Conservation (phyloP, 2,797 vertebrate species). For the Ctenopoma kingsleyae region DNA sequence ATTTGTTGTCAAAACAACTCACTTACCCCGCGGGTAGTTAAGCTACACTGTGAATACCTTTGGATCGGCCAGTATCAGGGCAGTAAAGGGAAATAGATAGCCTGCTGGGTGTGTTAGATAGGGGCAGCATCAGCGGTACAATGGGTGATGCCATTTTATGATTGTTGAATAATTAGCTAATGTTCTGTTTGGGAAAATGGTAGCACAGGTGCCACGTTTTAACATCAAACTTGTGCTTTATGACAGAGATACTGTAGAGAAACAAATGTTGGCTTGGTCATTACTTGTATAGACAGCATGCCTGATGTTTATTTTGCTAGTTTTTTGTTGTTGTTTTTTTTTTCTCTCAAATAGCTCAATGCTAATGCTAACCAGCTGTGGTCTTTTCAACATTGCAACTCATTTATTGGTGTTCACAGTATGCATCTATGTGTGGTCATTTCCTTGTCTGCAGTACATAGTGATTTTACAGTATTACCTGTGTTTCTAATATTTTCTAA, state of each 20-base stretch:
- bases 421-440: not conserved
- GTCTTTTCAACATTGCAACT: not conserved
- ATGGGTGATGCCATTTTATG: slow-evolving; percentile 50
- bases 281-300: not conserved
- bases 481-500: not conserved
- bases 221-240: not conserved
- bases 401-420: not conserved
- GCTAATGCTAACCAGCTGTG: not conserved
- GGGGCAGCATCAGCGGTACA: slow-evolving; percentile 21
- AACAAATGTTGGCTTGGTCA: not conserved
- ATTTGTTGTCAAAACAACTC: slow-evolving; percentile 4
- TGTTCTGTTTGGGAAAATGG: slow-evolving; percentile 4
- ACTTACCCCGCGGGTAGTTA: slow-evolving; percentile 25
- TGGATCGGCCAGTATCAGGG: slow-evolving; percentile 56
- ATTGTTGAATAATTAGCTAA: slow-evolving; percentile 4
- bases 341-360: not conserved
- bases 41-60: slow-evolving; percentile 55
- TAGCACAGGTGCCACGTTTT: not conserved
- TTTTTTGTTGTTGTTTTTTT: not conserved
- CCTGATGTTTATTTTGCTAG: accelerated
- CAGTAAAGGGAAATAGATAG: slow-evolving; percentile 6
- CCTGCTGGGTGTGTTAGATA: slow-evolving; percentile 59
- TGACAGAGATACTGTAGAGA: not conserved
- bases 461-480: not conserved
- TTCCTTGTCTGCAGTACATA: not conserved